These are phyloP conservation scores for Epirrhoe tristata DNA, from an alignment of 2,888 invertebrate genomes.

Conservation along the genomic window DNA sequence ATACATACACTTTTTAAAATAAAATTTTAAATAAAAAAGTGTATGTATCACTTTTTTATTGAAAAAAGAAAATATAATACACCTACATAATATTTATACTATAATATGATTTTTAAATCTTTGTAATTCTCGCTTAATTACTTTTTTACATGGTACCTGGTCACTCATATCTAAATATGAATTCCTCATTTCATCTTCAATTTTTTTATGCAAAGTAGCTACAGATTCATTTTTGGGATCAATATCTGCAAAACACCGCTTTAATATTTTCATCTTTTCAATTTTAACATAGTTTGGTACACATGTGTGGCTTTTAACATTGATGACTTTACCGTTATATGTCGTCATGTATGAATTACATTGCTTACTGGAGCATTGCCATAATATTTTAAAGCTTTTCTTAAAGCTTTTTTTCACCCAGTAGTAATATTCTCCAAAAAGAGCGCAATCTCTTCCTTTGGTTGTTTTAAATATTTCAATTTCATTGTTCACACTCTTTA, in stretches of 20 bases:
- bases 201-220: background rate
- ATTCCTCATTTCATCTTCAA: background rate
- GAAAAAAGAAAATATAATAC: no score
- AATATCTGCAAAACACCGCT: conserved; percentile 3
- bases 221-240: background rate
- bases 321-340: background rate
- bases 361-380: conserved; percentile 13
- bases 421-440: conserved; percentile 19
- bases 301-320: conserved; percentile 19
- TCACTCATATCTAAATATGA: background rate
- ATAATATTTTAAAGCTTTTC: background rate
- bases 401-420: conserved; percentile 10
- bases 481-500: no score
- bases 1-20: no score
- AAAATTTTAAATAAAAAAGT: no score
- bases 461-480: no score
- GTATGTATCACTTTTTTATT: no score
- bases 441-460: no score
- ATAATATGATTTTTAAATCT: background rate
- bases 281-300: conserved; percentile 11
- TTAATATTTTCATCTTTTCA: conserved; percentile 18
- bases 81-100: no score
- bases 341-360: background rate
- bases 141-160: background rate
- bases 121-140: background rate